Evolutionary conservation across 2,797 vertebrate species (phyloP).

Genomic region (Graptemys geographica): DNA sequence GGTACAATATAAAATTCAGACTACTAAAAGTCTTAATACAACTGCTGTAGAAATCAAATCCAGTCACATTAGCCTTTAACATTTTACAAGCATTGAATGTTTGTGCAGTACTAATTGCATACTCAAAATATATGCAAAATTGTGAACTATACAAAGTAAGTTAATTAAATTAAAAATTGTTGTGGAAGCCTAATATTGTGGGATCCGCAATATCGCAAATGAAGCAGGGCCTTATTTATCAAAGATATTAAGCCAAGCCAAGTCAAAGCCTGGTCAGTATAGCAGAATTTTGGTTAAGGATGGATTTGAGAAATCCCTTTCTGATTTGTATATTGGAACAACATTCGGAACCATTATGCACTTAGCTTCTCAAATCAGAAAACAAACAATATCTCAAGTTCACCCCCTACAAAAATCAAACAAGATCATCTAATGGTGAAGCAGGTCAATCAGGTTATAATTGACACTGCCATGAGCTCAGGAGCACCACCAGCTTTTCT

Average conservation of each 20-base stretch:
- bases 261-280: rapidly evolving
- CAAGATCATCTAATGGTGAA: no score
- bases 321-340: not conserved
- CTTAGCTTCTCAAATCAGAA: not conserved
- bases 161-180: not conserved
- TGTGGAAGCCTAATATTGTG: not conserved
- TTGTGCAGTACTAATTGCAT: no score
- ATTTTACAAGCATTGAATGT: no score
- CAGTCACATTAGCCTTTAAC: no score
- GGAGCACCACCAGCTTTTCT: no score
- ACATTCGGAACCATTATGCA: not conserved
- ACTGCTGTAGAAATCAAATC: no score
- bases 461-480: not conserved
- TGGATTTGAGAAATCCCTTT: not conserved
- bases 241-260: not conserved
- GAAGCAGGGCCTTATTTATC: not conserved
- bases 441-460: not conserved
- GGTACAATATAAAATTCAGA: no score
- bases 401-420: no score
- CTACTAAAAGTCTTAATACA: no score
- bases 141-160: no score
- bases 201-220: not conserved
- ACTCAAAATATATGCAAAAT: no score
- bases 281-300: not conserved
- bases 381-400: not conserved